Evolutionary conservation across 2,113 vertebrate genomes (phyloP).

Genomic region (Corythoichthys haematopterus): DNA sequence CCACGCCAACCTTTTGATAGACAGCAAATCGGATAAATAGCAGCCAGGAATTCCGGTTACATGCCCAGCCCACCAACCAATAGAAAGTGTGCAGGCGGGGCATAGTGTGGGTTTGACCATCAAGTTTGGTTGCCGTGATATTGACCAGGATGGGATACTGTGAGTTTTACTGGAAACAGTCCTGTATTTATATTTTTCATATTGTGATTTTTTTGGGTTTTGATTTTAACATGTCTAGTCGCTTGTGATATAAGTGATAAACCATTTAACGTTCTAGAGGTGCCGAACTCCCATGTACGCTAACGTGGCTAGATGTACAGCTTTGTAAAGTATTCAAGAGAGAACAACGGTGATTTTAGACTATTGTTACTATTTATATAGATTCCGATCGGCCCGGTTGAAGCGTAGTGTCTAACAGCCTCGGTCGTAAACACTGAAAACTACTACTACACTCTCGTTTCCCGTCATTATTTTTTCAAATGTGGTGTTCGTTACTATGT

Average conservation of each 20-base stretch:
- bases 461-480: not conserved
- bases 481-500: not conserved
- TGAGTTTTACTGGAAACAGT: conserved; percentile 55
- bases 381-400: conserved; percentile 5
- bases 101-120: conserved; percentile 56
- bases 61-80: conserved; percentile 22
- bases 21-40: conserved; percentile 40
- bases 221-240: not conserved
- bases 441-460: not conserved
- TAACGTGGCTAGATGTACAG: conserved; percentile 31
- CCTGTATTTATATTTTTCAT: conserved; percentile 23
- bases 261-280: not conserved
- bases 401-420: not conserved
- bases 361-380: conserved; percentile 15
- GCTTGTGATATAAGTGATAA: not conserved
- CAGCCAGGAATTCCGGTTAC: not conserved
- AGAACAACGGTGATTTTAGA: conserved; percentile 69
- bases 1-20: conserved; percentile 37
- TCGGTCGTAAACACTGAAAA: not conserved
- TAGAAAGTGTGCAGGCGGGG: conserved; percentile 31
- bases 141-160: conserved; percentile 51
- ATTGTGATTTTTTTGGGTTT: not conserved
- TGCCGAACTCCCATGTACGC: conserved; percentile 13
- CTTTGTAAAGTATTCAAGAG: conserved; percentile 57
- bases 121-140: conserved; percentile 63